A percentile compares a stretch with the other conserved stretches of the same genome.
phyloP scores from a whole-genome alignment of 2,113 vertebrate genomes.

The Sclerurus mexicanus region DNA sequence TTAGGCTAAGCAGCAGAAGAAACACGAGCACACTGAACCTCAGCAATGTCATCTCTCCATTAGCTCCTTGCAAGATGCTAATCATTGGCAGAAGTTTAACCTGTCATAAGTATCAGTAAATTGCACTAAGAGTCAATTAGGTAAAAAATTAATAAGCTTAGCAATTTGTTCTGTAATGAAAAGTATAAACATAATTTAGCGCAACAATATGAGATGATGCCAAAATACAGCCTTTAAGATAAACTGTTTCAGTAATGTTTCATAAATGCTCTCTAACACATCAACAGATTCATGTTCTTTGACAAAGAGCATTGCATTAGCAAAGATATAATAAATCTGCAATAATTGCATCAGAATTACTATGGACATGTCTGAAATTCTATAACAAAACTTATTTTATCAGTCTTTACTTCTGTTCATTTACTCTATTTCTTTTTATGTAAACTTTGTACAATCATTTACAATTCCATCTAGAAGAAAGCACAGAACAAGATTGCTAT shows the following conservation, averaged over 20 bases:
- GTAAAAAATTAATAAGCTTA: background rate
- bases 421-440: background rate
- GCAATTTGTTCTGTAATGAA: background rate
- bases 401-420: background rate
- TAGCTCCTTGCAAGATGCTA: background rate
- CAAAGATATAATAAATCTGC: background rate
- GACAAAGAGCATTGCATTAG: background rate
- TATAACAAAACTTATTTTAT: background rate
- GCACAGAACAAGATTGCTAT: background rate
- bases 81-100: background rate
- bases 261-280: slow-evolving; percentile 13
- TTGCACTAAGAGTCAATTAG: background rate
- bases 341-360: background rate
- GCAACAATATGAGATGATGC: background rate
- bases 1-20: background rate
- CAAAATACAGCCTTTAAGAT: background rate
- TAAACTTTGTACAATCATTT: background rate
- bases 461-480: background rate
- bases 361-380: background rate
- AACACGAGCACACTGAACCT: background rate
- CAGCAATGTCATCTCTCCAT: background rate
- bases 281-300: slow-evolving; percentile 8
- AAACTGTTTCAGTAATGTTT: background rate
- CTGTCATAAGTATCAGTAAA: background rate
- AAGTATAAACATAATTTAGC: background rate